Percentiles rank a stretch among this genome's conserved stretches.
phyloP scores from a whole-genome alignment of 2,113 vertebrate species.

The Sander vitreus region DNA sequence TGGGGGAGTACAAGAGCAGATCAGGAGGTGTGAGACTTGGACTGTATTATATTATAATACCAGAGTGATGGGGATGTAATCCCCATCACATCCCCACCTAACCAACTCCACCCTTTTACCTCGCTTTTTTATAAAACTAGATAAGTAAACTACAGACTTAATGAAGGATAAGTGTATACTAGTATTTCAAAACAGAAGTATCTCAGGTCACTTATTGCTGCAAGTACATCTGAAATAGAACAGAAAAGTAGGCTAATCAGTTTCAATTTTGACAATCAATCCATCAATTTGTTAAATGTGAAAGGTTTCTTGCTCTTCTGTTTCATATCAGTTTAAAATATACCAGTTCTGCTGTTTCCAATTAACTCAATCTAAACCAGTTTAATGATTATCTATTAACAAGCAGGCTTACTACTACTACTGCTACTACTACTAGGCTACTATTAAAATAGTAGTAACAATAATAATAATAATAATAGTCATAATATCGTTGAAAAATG shows the following conservation, averaged over 20 bases:
- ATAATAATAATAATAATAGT: neutral
- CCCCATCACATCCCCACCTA: slow-evolving; percentile 35
- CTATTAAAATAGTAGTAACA: neutral
- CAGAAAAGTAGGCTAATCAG: neutral
- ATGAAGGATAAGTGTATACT: neutral
- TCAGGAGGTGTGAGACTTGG: slow-evolving; percentile 41
- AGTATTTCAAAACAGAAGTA: neutral
- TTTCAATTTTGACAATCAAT: neutral
- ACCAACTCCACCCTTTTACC: slow-evolving; percentile 4
- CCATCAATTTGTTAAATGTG: neutral
- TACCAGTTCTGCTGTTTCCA: neutral
- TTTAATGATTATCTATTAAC: no score
- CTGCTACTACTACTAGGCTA: neutral
- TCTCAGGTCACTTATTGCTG: neutral
- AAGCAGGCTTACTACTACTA: no score
- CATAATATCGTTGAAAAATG: neutral
- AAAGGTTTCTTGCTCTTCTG: neutral
- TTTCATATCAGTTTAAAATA: neutral
- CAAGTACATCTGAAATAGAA: neutral
- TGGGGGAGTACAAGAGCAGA: slow-evolving; percentile 34
- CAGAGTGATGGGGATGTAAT: slow-evolving; percentile 55
- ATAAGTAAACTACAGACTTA: neutral
- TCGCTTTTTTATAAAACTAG: neutral
- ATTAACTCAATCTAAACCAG: no score
- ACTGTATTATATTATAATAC: slow-evolving; percentile 46